Conservation (phyloP, 2,797 vertebrate genomes). For the Selene dorsalis region DNA sequence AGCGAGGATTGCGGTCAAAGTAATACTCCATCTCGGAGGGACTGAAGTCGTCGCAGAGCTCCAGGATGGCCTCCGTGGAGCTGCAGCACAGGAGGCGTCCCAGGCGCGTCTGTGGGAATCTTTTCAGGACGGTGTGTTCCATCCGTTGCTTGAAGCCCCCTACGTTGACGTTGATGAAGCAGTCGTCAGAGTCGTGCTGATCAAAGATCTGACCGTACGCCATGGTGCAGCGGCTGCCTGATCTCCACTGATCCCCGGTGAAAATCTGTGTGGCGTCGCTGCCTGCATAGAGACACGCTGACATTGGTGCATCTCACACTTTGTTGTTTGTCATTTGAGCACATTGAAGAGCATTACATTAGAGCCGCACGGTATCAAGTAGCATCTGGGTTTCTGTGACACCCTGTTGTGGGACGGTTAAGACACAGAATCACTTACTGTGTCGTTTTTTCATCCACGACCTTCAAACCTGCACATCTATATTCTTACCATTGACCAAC, state of each 20-base stretch:
- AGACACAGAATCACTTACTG: conserved; percentile 5
- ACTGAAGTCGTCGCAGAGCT: conserved; percentile 95
- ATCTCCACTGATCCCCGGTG: neutral
- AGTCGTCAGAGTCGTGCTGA: conserved; percentile 83
- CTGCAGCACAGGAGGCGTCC: conserved; percentile 91
- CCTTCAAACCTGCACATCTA: no score
- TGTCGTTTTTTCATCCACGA: conserved; percentile 3
- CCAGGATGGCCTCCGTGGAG: conserved; percentile 89
- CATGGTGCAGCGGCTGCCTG: conserved; percentile 81
- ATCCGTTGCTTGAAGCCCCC: conserved; percentile 93
- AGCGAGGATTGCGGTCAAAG: conserved; percentile 92
- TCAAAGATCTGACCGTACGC: conserved; percentile 91
- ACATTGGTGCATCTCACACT: conserved; percentile 21
- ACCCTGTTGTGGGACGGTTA: conserved; percentile 11
- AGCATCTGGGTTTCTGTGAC: conserved; percentile 57
- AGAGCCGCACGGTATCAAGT: conserved; percentile 26
- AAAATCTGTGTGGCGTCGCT: conserved; percentile 31
- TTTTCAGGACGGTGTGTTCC: conserved; percentile 86
- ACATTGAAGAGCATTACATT: conserved; percentile 11
- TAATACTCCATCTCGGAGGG: conserved; percentile 93
- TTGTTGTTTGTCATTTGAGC: conserved; percentile 43
- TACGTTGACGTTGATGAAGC: conserved; percentile 91
- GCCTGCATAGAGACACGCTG: conserved; percentile 52
- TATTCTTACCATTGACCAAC: no score
- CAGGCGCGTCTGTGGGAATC: conserved; percentile 93